These are phyloP conservation scores for Buathra laborator DNA, from an alignment of 2,888 invertebrate genomes.

Conservation along the genomic window DNA sequence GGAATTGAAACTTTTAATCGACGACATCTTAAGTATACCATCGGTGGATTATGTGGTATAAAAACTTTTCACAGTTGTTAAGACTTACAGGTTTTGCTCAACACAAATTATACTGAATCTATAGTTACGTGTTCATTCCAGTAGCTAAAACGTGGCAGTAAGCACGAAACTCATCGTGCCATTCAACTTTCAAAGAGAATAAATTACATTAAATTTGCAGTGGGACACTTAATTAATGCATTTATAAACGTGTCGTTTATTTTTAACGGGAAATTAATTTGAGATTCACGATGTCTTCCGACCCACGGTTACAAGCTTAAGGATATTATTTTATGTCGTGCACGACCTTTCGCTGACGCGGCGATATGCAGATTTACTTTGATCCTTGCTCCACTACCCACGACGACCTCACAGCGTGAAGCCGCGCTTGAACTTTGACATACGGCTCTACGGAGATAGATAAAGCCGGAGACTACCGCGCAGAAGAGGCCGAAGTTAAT, in stretches of 20 bases:
- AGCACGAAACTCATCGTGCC: neutral
- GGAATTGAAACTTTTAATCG: neutral
- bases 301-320: neutral
- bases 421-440: slow-evolving; percentile 24
- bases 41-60: neutral
- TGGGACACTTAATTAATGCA: neutral
- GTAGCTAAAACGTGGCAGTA: neutral
- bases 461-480: neutral
- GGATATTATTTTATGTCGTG: slow-evolving; percentile 15
- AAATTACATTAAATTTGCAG: slow-evolving; percentile 11
- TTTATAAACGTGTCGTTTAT: slow-evolving; percentile 14
- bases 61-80: neutral
- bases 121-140: neutral
- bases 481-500: neutral
- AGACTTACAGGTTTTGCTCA: neutral
- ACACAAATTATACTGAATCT: neutral
- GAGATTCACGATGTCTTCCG: neutral
- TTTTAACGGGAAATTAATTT: slow-evolving; percentile 7
- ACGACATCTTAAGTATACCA: neutral
- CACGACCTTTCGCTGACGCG: neutral
- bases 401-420: neutral
- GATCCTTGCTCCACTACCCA: slow-evolving; percentile 16
- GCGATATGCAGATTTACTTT: slow-evolving; percentile 21
- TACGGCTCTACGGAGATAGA: neutral
- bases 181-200: slow-evolving; percentile 5